phyloP scores from a whole-genome alignment of 2,797 vertebrate genomes.

The Myoxocephalus aenaeus region DNA sequence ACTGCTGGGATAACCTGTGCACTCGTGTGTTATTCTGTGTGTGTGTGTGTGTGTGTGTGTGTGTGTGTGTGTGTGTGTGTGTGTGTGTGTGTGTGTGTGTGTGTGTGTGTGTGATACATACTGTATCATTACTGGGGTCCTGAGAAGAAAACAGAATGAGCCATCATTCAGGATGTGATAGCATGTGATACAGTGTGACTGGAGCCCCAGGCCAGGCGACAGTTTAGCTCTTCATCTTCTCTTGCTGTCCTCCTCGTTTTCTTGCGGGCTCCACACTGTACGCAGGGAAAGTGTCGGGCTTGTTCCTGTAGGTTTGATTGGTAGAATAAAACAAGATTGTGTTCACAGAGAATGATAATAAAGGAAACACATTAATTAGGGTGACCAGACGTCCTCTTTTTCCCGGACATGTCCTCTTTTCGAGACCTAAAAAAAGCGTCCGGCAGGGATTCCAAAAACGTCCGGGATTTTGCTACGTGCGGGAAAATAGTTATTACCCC shows the following conservation, averaged over 20 bases:
- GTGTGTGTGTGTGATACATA: background rate
- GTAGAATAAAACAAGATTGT: background rate
- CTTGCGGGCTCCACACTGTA: background rate
- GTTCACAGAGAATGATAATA: background rate
- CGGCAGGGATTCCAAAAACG: too few relatives aligned
- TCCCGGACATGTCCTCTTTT: too few relatives aligned
- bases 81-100: too few relatives aligned
- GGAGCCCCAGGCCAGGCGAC: constrained; percentile 25
- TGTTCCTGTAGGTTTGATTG: background rate
- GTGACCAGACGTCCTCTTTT: too few relatives aligned
- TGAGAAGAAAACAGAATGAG: constrained; percentile 52
- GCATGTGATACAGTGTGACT: constrained; percentile 25
- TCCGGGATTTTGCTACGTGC: too few relatives aligned
- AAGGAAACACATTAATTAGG: background rate
- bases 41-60: constrained; percentile 30
- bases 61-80: background rate
- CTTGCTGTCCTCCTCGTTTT: background rate
- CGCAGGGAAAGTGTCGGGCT: constrained; percentile 3
- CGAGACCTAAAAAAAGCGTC: too few relatives aligned
- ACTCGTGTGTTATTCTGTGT: constrained; percentile 9
- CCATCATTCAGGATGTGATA: constrained; percentile 52
- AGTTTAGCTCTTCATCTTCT: constrained; percentile 23
- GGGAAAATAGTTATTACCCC: too few relatives aligned
- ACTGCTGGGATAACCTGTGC: constrained; percentile 39
- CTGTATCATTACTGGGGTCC: constrained; percentile 50